phyloP scores from a whole-genome alignment of 2,888 invertebrate species.

The Salticus scenicus region DNA sequence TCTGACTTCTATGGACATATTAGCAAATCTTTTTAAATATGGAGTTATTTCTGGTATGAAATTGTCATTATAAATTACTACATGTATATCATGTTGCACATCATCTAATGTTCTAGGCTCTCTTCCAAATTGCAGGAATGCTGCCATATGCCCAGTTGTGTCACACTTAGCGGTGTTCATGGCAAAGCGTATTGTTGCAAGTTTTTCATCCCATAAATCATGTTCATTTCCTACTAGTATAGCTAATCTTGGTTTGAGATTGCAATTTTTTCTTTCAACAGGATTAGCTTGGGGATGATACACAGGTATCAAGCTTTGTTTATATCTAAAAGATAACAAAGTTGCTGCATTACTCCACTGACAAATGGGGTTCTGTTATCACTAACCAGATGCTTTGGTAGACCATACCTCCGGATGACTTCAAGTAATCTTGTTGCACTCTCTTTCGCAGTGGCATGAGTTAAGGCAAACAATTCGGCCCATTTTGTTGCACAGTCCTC shows the following conservation, averaged over 20 bases:
- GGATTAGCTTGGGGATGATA: neutral
- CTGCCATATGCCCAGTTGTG: constrained; percentile 1
- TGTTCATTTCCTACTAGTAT: too few species aligned
- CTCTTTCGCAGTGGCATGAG: too few species aligned
- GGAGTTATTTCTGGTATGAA: constrained; percentile 2
- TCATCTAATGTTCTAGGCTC: constrained; percentile 23
- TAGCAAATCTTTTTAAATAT: constrained; percentile 23
- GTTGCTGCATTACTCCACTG: too few species aligned
- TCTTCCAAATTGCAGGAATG: constrained; percentile 24
- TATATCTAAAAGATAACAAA: too few species aligned
- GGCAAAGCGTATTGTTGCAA: constrained; percentile 24
- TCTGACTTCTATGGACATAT: neutral
- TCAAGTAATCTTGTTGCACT: too few species aligned
- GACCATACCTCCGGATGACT: too few species aligned
- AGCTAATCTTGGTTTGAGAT: too few species aligned
- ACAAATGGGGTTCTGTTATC: too few species aligned
- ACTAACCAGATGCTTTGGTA: too few species aligned
- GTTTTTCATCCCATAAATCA: neutral
- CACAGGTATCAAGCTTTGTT: neutral
- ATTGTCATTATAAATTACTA: constrained; percentile 22
- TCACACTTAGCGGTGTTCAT: constrained; percentile 17
- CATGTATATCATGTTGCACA: neutral
- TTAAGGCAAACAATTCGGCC: too few species aligned
- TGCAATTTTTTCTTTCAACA: too few species aligned
- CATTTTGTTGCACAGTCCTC: too few species aligned